Base-by-base conservation (phyloP, 2,888 invertebrate species). In the Thelaira solivaga region DNA sequence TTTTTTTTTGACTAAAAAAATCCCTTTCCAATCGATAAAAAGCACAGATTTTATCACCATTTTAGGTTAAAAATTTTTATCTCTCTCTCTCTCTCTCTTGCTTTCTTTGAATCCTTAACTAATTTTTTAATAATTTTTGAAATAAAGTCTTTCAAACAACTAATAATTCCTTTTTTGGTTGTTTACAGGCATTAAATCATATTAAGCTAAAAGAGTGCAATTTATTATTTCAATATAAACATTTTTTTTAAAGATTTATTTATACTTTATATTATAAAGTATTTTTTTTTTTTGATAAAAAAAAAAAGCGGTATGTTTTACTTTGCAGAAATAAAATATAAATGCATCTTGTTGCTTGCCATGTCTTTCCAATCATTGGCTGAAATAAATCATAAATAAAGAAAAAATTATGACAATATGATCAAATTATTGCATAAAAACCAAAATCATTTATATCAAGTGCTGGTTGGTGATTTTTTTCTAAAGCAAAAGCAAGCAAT, bases 361-460 rank as follows among this genome's bases (percentile, higher is more conserved):
- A 55, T 69, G 59, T 74, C 64, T 69, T 16, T 78, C 53, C 61
- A 74, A 65, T 74, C 24, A 65, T 2, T 64, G 49, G 16, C 16
- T 43, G n/a, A 64, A 73, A 78, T 73, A 73, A 73, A 77, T 77
- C 69, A 69, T 61, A 53, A 31, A 39, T 26, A 16, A 20, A 16
- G 18, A 53, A 43, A 57, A 64, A 78, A 74, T 64, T 78, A 78
- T 78, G 78, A 78, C 78, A 74, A 74, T 78, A 74, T 78, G 78
- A 78, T 78, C 74, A 78, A 78, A 69, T 61, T 78, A 61, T 65
- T 74, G 64, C 74, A 78, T 65, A 69, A 61, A 78, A 64, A 43
- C 62, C 11, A 76, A 72, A 77, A 61, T 29, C 18, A 57, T 62
- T 68, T 62, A 47, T 55, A 67, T 57, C 22, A 67, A 61, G 43